Conservation (phyloP, 2,113 vertebrate species). For the Triplophysa siluroides region DNA sequence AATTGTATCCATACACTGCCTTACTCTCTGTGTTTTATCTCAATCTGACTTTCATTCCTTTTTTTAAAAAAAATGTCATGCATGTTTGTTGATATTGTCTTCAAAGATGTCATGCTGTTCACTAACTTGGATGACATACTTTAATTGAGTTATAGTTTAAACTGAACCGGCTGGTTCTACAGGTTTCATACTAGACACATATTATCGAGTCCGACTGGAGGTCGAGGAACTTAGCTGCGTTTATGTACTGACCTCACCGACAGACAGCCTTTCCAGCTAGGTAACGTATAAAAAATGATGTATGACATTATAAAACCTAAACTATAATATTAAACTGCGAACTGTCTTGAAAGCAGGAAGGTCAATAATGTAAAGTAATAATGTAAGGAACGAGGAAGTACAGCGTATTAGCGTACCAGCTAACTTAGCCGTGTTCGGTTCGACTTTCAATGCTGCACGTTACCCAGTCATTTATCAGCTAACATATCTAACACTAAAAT, state of each 20-base stretch:
- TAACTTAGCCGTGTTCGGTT: not conserved
- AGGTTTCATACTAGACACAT: constrained; percentile 1
- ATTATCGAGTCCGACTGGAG: not conserved
- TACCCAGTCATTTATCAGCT: not conserved
- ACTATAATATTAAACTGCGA: not conserved
- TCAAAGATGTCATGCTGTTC: too few relatives aligned
- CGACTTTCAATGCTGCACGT: not conserved
- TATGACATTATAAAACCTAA: too few relatives aligned
- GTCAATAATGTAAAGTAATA: not conserved
- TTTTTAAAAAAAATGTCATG: too few relatives aligned
- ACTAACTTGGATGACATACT: not conserved
- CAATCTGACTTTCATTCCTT: too few relatives aligned
- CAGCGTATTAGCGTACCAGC: not conserved
- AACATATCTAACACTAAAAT: not conserved
- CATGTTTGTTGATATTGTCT: too few relatives aligned
- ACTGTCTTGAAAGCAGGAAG: not conserved
- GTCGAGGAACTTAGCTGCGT: not conserved
- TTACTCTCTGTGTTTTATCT: too few relatives aligned
- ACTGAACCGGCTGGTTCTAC: constrained; percentile 7
- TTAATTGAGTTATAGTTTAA: not conserved
- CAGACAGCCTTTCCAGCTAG: not conserved
- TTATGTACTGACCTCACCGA: not conserved
- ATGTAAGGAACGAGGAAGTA: not conserved
- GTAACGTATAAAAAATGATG: not conserved
- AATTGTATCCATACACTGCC: too few relatives aligned